Conservation (phyloP, 1,140 invertebrate genomes). For the Epicauta chinensis region DNA sequence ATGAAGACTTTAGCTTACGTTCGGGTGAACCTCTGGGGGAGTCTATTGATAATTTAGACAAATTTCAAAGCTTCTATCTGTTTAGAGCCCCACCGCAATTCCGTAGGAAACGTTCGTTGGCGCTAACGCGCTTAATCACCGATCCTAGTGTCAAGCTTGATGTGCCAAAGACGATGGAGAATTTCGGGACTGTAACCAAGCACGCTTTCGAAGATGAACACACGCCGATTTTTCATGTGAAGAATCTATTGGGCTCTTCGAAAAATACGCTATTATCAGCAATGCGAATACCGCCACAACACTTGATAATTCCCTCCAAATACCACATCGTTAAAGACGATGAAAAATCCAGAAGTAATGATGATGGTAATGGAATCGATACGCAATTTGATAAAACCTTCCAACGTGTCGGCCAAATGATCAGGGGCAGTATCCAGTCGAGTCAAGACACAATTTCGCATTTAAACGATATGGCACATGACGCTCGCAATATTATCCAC, state of each 20-base stretch:
- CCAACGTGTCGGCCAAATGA: conserved; percentile 21
- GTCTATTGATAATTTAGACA: too few species aligned
- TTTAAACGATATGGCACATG: conserved; percentile 29
- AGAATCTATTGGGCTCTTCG: conserved; percentile 32
- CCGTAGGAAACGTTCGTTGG: conserved; percentile 1
- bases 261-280: conserved; percentile 33
- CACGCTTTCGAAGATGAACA: conserved; percentile 35
- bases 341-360: conserved; percentile 1
- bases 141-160: conserved; percentile 27
- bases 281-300: conserved; percentile 33
- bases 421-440: conserved; percentile 27
- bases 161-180: conserved; percentile 29
- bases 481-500: conserved; percentile 24
- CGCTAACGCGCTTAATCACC: conserved; percentile 19
- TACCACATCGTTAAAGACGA: conserved; percentile 30
- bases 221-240: conserved; percentile 35
- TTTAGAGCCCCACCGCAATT: too few species aligned
- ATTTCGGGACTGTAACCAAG: conserved; percentile 32
- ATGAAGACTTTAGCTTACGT: too few species aligned
- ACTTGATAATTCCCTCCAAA: conserved; percentile 34
- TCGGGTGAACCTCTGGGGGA: too few species aligned
- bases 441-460: conserved; percentile 31
- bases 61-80: too few species aligned
- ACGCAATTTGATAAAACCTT: conserved; percentile 1
- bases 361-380: background rate